Evolutionary conservation across 2,113 vertebrate genomes (phyloP), one percentile per base, ranked within the genome.

Genomic region (Onychorhynchus coronatus): DNA sequence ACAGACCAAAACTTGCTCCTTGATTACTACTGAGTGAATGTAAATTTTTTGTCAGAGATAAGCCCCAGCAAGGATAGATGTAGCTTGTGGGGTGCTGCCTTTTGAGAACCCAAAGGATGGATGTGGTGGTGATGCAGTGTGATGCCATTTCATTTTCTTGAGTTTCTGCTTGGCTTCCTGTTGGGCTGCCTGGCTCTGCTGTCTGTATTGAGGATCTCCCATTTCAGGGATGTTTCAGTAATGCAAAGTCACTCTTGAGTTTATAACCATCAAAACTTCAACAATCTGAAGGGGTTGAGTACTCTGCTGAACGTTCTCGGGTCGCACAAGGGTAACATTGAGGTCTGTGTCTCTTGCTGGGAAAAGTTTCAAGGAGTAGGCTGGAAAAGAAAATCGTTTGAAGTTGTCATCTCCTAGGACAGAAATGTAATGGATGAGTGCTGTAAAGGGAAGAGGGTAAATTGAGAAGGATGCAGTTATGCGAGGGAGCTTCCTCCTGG

Each of bases 301-400:
- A 13, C 18, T 20, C 0, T 27, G 20, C n/a, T 47, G 35, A 83
- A 14, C 14, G 5, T 63, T 7, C 39, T 25, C 37, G 25, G 52
- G 33, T 67, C 5, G 0, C 37, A 8, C 33, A 44, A 42, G 14
- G 25, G 12, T n/a, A 31, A 50, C 55, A 14, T 9, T 1, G 3
- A 37, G n/a, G 14, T 75, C 49, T 59, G 33, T 4, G 21, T 81
- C 37, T 79, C 47, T 68, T 31, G 1, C 28, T 68, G 58, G 21
- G 27, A 44, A n/a, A 68, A 13, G 8, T 50, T 77, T 93, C 55
- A 56, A 72, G n/a, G 19, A 37, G 10, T 42, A 65, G 17, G 20
- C 37, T 89, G 62, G 30, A n/a, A 68, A 67, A 88, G 15, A 59
- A 79, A 46, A 13, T 50, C 14, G 6, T 88, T 76, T 65, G 13